Base-by-base conservation (phyloP, 2,113 vertebrate genomes). In the Sorex araneus region DNA sequence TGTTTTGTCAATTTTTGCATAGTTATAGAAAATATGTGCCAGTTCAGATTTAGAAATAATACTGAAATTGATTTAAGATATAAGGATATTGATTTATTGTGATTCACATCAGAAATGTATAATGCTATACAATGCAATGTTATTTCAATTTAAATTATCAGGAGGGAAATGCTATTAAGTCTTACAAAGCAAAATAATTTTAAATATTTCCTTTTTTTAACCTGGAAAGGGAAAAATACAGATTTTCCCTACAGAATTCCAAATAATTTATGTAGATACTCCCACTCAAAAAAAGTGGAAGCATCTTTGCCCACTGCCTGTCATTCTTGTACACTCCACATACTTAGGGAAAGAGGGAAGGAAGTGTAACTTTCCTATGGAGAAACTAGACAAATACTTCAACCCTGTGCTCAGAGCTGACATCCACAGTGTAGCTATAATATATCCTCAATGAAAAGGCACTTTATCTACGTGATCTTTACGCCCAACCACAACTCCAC, bases 161-260 rank as follows among this genome's bases (percentile, higher is more conserved):
- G 47, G 47, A 69, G 30, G 18, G 30, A 16, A 32, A 32, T 69
- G n/a, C 30, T 43, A 75, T 69, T 91, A 64, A 67, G 16, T 19
- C 8, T 75, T 88, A 54, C 2, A 75, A 7, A 79, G 23, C 7
- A 88, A 93, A 45, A 54, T 50, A 21, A 25, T 79, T 85, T 75
- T 80, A 60, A 36, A 25, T 64, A 60, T 73, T 91, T 86, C 77
- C 18, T 73, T 88, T 91, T 40, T 45, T 86, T 60, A 36, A 66
- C 28, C 36, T 57, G 15, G 66, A 87, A 43, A 12, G 30, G 30
- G 80, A 73, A 90, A 57, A 66, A 92, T 34, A 84, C 43, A 74
- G 57, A 57, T 67, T 64, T 83, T 23, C 25, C 60, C 6, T 7
- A 10, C n/a, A 69, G 57, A 54, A 69, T 50, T 50, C 47, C 47